Evolutionary conservation across 2,888 invertebrate genomes (phyloP).

Genomic region (Mimas tiliae): DNA sequence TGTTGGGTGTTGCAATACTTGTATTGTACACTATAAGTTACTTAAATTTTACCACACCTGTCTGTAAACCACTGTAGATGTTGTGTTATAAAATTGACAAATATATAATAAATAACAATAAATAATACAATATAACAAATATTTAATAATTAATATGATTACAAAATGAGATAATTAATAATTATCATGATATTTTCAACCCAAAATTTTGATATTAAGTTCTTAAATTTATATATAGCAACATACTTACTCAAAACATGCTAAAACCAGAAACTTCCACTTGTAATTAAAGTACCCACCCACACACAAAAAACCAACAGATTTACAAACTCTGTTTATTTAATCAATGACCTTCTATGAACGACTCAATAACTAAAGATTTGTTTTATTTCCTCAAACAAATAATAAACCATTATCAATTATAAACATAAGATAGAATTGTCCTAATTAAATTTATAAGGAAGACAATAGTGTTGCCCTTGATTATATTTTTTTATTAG

Average conservation of each 20-base stretch:
- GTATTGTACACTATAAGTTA: too few species aligned
- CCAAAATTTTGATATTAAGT: too few species aligned
- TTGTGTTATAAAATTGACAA: too few species aligned
- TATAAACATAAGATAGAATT: too few species aligned
- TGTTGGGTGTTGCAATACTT: too few species aligned
- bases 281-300: background rate
- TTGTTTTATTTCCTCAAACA: background rate
- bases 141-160: too few species aligned
- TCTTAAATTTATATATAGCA: constrained; percentile 13
- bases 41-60: too few species aligned
- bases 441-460: background rate
- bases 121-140: too few species aligned
- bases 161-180: too few species aligned
- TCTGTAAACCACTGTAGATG: too few species aligned
- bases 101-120: too few species aligned
- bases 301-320: background rate
- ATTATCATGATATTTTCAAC: too few species aligned
- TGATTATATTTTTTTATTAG: constrained; percentile 1
- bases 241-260: background rate
- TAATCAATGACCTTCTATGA: background rate
- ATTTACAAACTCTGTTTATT: background rate
- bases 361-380: background rate
- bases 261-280: background rate
- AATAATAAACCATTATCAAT: background rate
- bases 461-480: background rate